Percentiles rank a stretch among this genome's conserved stretches.
Evolutionary conservation across 1,140 invertebrate genomes (phyloP).

Genomic region (Gonioctena quinquepunctata): DNA sequence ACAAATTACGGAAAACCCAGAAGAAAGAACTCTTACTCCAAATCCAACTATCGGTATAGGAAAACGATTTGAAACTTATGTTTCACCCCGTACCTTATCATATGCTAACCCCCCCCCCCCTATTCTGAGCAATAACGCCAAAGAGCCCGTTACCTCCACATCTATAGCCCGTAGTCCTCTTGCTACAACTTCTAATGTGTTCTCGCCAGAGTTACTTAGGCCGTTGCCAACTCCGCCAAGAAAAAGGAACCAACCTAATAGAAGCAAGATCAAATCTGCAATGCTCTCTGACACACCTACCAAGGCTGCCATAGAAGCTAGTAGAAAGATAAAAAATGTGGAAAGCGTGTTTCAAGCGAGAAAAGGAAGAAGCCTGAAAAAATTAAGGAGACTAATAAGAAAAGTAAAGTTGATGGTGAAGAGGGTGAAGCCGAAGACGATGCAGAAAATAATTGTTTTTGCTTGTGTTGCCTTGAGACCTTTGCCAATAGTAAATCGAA

Average conservation of each 20-base stretch:
- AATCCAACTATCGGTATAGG: conserved; percentile 5
- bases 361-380: background rate
- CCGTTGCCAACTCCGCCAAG: conserved; percentile 13
- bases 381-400: background rate
- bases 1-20: conserved; percentile 1
- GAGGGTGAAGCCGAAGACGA: background rate
- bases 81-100: no score
- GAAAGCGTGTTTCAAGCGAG: background rate
- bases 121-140: no score
- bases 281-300: background rate
- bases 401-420: background rate
- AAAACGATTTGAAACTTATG: no score
- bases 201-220: conserved; percentile 1
- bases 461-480: conserved; percentile 20
- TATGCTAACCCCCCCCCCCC: no score
- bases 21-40: conserved; percentile 14
- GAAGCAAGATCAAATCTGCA: conserved; percentile 9
- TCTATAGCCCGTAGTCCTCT: conserved; percentile 1
- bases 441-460: conserved; percentile 20
- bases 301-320: background rate
- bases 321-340: background rate
- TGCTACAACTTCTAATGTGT: background rate
- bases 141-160: background rate
- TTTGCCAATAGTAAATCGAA: conserved; percentile 17
- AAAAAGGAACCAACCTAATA: conserved; percentile 1